Base-by-base conservation (phyloP, 2,888 invertebrate genomes). In the Achlya flavicornis region DNA sequence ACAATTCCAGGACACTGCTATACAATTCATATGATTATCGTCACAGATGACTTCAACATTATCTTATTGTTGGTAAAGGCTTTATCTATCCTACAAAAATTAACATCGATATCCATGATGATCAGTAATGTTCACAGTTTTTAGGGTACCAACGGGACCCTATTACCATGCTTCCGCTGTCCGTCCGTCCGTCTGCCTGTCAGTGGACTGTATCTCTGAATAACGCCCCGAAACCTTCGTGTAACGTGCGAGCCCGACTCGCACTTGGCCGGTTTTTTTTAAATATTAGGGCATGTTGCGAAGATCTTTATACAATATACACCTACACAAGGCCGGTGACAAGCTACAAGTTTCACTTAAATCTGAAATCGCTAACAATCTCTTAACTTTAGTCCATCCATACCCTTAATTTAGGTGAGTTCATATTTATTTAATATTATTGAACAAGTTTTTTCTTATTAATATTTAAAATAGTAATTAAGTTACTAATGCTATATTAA, bases 331-430 rank as follows among this genome's bases (percentile, higher is more conserved):
- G 60, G 70, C 63, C 72, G 72, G 71, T 76, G 86, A 90, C 89
- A 89, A 81, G 86, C 78, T 73, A 88, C 90, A 88, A 84, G 84
- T 81, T 85, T 85, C 85, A 83, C 86, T 86, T 86, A 86, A 86
- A 89, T 87, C 86, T 84, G 78, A 85, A 87, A 86, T 82, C 79
- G 79, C 74, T 74, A 81, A 68, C 69, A 76, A 85, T 82, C 80
- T 81, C 79, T 79, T 75, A 66, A 32, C 65, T 70, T 79, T 46
- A 76, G 66, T 63, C 61, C 70, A 63, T 63, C 61, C 70, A 63
- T 64, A 46, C 72, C 53, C 64, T 71, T 63, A 65, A 70, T 70
- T 67, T 70, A 59, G 66, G 74, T 77, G 78, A 64, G 61, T 64
- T 60, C 12, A 38, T 10, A 10, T 41, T 35, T 7, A 57, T 63